phyloP scores from a whole-genome alignment of 2,113 vertebrate genomes.

The Coracopsis vasa region DNA sequence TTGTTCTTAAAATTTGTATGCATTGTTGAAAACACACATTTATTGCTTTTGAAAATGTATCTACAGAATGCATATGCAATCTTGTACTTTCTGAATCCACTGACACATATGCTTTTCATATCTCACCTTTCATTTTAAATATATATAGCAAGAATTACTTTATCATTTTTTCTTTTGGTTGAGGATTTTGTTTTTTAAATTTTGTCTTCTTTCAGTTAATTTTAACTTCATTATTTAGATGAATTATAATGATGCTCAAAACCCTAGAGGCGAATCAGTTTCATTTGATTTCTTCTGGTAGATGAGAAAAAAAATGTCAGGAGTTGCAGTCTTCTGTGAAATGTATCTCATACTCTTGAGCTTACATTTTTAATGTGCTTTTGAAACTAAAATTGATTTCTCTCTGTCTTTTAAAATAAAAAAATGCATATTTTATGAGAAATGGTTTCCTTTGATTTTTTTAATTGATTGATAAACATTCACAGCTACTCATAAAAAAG shows the following conservation, averaged over 20 bases:
- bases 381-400: conserved; percentile 70
- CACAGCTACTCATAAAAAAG: not conserved
- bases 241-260: conserved; percentile 70
- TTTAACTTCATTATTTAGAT: conserved; percentile 76
- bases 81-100: not conserved
- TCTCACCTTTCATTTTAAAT: not conserved
- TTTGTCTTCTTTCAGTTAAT: conserved; percentile 69
- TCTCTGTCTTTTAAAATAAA: conserved; percentile 65
- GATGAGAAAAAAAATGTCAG: conserved; percentile 46
- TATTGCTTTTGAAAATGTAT: not conserved
- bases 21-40: not conserved
- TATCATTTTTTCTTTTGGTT: not conserved
- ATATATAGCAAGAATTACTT: not conserved
- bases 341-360: conserved; percentile 51
- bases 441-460: not conserved
- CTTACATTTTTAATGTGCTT: conserved; percentile 72
- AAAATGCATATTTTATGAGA: conserved; percentile 63
- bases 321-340: conserved; percentile 68
- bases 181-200: not conserved
- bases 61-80: not conserved
- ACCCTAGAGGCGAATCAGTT: conserved; percentile 58
- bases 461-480: not conserved
- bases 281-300: conserved; percentile 74
- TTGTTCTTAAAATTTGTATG: not conserved
- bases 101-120: not conserved